phyloP scores from a whole-genome alignment of 2,797 vertebrate species.

The Distichodus sexfasciatus region DNA sequence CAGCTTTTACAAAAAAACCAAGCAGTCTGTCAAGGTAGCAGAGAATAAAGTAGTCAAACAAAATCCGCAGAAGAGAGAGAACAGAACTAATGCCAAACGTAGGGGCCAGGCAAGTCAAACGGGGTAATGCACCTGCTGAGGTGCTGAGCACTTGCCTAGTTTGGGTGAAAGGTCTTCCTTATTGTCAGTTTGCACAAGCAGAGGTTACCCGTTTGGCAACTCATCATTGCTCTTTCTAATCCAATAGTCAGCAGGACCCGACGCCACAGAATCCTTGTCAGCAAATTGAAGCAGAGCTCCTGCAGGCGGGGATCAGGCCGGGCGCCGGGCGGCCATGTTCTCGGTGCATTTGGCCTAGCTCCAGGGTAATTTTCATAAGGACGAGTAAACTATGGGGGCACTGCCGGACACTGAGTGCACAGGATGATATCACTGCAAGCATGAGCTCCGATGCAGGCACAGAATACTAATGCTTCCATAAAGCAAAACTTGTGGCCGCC shows the following conservation, averaged over 20 bases:
- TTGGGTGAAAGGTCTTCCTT: constrained; percentile 1
- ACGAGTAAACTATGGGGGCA: constrained; percentile 57
- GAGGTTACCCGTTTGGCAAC: constrained; percentile 24
- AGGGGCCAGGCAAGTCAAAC: neutral
- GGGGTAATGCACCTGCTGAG: neutral
- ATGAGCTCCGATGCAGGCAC: constrained; percentile 29
- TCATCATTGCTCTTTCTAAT: constrained; percentile 44
- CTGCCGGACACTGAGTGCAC: constrained; percentile 45
- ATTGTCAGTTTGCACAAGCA: constrained; percentile 13
- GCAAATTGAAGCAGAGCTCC: constrained; percentile 47
- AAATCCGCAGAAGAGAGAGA: neutral
- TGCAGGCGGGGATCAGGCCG: constrained; percentile 33
- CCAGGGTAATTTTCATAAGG: constrained; percentile 59
- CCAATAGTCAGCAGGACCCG: constrained; percentile 39
- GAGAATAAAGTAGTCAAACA: neutral
- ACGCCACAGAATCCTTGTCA: constrained; percentile 48
- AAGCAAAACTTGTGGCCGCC: constrained; percentile 30
- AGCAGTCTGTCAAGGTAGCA: neutral
- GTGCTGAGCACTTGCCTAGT: neutral
- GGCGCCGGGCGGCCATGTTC: constrained; percentile 37
- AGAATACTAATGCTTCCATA: constrained; percentile 52
- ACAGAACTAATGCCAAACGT: neutral
- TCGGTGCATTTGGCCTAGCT: constrained; percentile 47
- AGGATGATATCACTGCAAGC: constrained; percentile 53
- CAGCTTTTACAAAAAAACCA: neutral